Evolutionary conservation across 2,113 vertebrate species (phyloP), one percentile per base, ranked within the genome.

Genomic region (Hippocampus mohnikei): DNA sequence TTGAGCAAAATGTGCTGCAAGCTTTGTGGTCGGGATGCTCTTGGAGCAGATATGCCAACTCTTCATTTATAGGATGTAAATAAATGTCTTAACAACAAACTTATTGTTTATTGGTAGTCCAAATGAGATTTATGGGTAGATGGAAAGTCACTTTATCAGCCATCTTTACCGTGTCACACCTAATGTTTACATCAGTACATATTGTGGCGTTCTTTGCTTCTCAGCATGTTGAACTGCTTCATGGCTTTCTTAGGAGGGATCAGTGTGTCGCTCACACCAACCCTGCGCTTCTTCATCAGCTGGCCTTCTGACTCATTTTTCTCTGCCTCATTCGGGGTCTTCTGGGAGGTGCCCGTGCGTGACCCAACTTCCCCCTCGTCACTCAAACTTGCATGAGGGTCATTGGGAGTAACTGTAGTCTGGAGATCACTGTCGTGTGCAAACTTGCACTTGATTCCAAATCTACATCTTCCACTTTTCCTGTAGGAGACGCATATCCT

Each of bases 371-470:
- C 44, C 50, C 76, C 3, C 1, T 82, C 78, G 8, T 77, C 71
- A 12, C 25, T 71, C 9, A 0, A 58, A 4, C 69, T 21, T 15
- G 62, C 18, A 13, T 72, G 67, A 29, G 18, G 42, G 50, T 84
- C 74, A 20, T 60, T 3, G n/a, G 70, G 44, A n/a, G 33, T 27
- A 9, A 16, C 44, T 5, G 74, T 42, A 0, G 72, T 91, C 83
- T 91, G 92, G 21, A 94, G 84, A 81, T 94, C 93, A 16, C 91
- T 94, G 74, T 92, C 92, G 11, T 94, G 93, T 20, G 92, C 92
- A 53, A 91, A 94, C 81, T 93, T 94, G 84, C 93, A 94, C 29
- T 89, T 89, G 79, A 90, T 92, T 8, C 93, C 93, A 53, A 93
- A 94, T 50, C 93, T 87, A 69, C 93, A 94, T 58, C 92, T 83